Evolutionary conservation across 2,113 vertebrate genomes (phyloP), one percentile per base, ranked within the genome.

Genomic region (Actenoides hombroni): DNA sequence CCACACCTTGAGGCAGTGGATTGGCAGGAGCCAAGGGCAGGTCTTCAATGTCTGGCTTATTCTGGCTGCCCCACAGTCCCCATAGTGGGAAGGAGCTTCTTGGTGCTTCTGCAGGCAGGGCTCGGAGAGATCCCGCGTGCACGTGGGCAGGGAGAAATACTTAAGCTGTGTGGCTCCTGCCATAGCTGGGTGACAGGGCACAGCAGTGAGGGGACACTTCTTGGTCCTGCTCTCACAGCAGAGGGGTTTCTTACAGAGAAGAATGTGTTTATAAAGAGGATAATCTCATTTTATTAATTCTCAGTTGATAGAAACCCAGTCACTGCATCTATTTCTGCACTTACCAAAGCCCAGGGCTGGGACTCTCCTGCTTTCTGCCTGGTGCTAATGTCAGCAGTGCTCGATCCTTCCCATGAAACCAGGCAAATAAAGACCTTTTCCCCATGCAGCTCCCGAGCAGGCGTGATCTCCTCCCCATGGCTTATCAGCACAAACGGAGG

Each of bases 271-370:
- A 49, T 60, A 91, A 69, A 78, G 33, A 71, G 54, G 20, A 70
- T 74, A 64, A 60, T 89, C 51, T 61, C 92, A 70, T 83, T 88
- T 92, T 53, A 64, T 81, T 88, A 73, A 76, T 59, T 71, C 37
- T 83, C 60, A 46, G 35, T 69, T 77, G 82, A 83, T 26, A 65
- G 69, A 81, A 88, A 33, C 10, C 54, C 64, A 59, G 60, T 31
- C 5, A 5, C 42, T 92, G n/a, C 64, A 59, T 77, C 82, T 85
- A 2, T 84, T 92, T 90, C 81, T 3, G 6, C 24, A 37, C 20
- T 26, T 63, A 4, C 11, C 0, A 0, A 40, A 48, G 61, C 23
- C 33, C 1, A 0, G 48, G 42, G 24, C 37, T 49, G 68, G 29
- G 40, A 31, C 33, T 90, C 44, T 86, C 16, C 29, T 5, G 3